Evolutionary conservation across 92 coral and sea anemone species (phyloP).

Genomic region (Phymanthus crucifer): DNA sequence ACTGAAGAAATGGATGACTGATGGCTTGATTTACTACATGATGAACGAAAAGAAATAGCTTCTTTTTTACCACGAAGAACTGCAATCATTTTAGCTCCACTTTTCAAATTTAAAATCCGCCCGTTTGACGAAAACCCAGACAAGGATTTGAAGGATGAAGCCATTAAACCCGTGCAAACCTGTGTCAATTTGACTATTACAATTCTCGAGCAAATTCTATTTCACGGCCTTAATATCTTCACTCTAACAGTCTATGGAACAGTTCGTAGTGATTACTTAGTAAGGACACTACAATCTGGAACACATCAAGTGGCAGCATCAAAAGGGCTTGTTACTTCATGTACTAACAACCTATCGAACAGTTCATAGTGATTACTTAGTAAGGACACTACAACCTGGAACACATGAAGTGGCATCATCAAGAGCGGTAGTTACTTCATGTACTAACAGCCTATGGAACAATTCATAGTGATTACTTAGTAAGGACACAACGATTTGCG

Average conservation of each 20-base stretch:
- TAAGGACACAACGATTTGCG: neutral
- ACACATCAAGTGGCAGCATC: neutral
- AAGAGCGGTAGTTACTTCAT: no score
- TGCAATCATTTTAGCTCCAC: neutral
- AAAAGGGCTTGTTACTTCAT: no score
- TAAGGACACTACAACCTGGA: neutral
- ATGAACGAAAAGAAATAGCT: neutral
- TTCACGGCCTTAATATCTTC: no score
- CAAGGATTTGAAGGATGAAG: neutral
- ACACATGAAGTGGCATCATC: neutral
- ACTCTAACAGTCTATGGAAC: no score
- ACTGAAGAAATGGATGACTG: conserved; percentile 82
- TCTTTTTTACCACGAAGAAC: neutral
- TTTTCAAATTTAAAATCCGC: neutral
- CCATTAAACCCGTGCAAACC: no score
- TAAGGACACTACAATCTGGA: neutral
- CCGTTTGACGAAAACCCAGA: neutral
- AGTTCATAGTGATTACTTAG: neutral
- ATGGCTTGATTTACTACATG: neutral
- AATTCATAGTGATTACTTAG: neutral
- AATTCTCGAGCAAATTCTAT: no score
- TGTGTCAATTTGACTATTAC: no score
- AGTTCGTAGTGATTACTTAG: neutral
- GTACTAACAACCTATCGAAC: no score
- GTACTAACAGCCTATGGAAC: no score